Evolutionary conservation across 2,113 vertebrate genomes (phyloP).

Genomic region (Eptesicus fuscus): DNA sequence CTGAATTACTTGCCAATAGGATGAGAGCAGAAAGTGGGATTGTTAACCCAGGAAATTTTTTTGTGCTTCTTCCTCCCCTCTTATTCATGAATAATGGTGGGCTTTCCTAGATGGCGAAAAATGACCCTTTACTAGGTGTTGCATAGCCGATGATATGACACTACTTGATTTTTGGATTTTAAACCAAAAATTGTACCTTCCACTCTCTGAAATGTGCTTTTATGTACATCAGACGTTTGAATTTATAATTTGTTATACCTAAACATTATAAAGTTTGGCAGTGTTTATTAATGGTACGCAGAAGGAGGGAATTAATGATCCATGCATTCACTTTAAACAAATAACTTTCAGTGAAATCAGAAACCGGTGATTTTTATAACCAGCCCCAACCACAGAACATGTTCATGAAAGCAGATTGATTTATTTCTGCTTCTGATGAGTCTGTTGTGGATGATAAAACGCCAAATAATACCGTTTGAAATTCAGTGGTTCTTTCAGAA

Average conservation of each 20-base stretch:
- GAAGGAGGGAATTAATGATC: neutral
- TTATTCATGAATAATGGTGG: neutral
- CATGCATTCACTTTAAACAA: neutral
- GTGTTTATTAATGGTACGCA: neutral
- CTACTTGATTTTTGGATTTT: neutral
- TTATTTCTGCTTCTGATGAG: constrained; percentile 13
- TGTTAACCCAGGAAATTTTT: neutral
- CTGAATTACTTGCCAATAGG: neutral
- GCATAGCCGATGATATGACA: neutral
- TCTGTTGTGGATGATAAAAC: constrained; percentile 3
- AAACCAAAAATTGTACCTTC: neutral
- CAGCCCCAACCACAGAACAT: neutral
- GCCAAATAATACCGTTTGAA: neutral
- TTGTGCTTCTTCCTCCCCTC: neutral
- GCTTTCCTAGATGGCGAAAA: neutral
- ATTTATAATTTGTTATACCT: neutral
- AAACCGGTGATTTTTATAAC: constrained; percentile 31
- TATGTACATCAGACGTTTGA: neutral
- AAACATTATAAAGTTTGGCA: neutral
- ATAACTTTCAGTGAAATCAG: neutral
- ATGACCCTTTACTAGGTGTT: neutral
- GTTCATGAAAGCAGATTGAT: constrained; percentile 22
- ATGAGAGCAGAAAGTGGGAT: neutral
- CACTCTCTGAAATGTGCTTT: neutral
- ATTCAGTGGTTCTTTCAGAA: neutral